phyloP scores from a whole-genome alignment of 1,140 invertebrate species.

The Notospermus geniculatus region DNA sequence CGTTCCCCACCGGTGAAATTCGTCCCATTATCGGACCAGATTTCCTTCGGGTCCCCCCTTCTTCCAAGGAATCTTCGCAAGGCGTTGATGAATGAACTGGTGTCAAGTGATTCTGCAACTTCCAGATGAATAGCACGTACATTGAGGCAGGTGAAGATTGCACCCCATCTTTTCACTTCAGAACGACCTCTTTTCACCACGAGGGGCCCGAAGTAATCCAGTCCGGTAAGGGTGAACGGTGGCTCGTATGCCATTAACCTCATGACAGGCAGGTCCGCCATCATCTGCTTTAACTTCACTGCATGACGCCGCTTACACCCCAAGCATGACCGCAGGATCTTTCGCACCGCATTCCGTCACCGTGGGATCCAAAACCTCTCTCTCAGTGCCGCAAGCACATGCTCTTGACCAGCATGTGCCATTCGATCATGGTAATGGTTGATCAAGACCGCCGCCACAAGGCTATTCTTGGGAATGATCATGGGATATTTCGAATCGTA shows the following conservation, averaged over 20 bases:
- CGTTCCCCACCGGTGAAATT: slow-evolving; percentile 5
- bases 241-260: neutral
- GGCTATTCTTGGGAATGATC: slow-evolving; percentile 13
- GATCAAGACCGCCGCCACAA: slow-evolving; percentile 9
- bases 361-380: neutral
- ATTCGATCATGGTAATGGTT: slow-evolving; percentile 10
- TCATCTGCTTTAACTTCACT: neutral
- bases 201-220: slow-evolving; percentile 11
- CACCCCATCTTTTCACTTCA: slow-evolving; percentile 5
- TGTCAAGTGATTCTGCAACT: neutral
- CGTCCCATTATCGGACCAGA: slow-evolving; percentile 6
- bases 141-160: neutral
- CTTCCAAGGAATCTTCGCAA: neutral
- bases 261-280: slow-evolving; percentile 5
- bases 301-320: neutral
- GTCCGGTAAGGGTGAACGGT: slow-evolving; percentile 2
- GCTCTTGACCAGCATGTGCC: slow-evolving; percentile 16
- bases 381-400: neutral
- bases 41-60: neutral
- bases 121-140: slow-evolving; percentile 6
- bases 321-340: neutral
- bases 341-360: neutral
- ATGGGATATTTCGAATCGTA: slow-evolving; percentile 13
- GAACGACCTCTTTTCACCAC: neutral
- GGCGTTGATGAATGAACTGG: neutral